Percentiles rank a stretch among this genome's conserved stretches.
Evolutionary conservation across 2,888 invertebrate species (phyloP).

Genomic region (Dryocosmus kuriphilus): DNA sequence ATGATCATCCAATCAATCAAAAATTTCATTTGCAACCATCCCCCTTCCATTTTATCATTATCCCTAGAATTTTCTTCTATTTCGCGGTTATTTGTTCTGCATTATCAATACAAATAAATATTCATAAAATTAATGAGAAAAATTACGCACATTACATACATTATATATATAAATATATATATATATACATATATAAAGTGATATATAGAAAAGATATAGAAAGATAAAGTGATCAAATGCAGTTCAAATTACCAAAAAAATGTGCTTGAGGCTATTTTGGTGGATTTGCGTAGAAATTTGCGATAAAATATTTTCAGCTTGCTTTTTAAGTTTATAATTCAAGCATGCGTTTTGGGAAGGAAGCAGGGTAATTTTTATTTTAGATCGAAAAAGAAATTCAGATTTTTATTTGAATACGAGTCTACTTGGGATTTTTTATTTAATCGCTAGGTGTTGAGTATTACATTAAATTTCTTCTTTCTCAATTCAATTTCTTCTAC

Average conservation of each 20-base stretch:
- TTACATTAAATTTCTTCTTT: neutral
- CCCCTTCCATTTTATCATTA: neutral
- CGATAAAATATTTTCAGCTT: neutral
- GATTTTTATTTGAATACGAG: neutral
- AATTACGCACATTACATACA: neutral
- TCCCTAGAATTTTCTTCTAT: neutral
- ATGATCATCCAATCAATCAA: neutral
- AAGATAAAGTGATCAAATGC: neutral
- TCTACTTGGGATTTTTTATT: neutral
- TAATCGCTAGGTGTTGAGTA: neutral
- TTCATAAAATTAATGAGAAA: neutral
- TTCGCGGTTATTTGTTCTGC: conserved; percentile 8
- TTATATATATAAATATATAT: too few relatives aligned
- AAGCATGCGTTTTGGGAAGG: neutral
- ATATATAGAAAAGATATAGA: too few relatives aligned
- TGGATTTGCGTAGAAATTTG: neutral
- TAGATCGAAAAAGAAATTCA: neutral
- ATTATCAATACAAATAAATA: neutral
- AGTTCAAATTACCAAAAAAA: conserved; percentile 19
- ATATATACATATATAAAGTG: neutral
- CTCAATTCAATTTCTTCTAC: neutral
- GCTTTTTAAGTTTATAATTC: neutral
- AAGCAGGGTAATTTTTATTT: neutral
- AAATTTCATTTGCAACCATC: neutral
- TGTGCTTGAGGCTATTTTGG: neutral